phyloP scores from a whole-genome alignment of 2,113 vertebrate genomes.

The Calcarius ornatus region DNA sequence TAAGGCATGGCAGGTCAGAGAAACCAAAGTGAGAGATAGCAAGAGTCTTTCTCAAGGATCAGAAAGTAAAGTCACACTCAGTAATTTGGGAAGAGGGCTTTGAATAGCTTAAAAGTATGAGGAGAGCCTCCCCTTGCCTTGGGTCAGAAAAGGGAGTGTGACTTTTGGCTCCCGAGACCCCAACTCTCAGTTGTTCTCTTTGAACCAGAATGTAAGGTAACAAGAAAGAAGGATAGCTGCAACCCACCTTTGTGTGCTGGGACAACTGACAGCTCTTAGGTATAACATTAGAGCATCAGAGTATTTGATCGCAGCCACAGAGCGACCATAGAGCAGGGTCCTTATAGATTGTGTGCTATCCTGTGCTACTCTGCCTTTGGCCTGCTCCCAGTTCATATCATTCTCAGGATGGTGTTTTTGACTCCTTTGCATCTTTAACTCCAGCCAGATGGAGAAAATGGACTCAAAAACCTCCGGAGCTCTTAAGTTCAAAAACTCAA shows the following conservation, averaged over 20 bases:
- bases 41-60: constrained; percentile 3
- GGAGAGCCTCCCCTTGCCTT: neutral
- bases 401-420: neutral
- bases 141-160: neutral
- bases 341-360: rapidly evolving
- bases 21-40: neutral
- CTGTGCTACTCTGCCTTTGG: neutral
- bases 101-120: constrained; percentile 37
- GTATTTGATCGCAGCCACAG: neutral
- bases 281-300: constrained; percentile 17
- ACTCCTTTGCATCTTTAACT: neutral
- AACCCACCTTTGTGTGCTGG: constrained; percentile 22
- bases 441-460: neutral
- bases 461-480: neutral
- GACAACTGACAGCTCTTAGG: neutral
- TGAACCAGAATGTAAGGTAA: constrained; percentile 24
- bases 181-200: constrained; percentile 4
- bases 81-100: constrained; percentile 9
- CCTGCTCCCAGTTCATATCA: neutral
- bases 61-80: neutral
- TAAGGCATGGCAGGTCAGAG: neutral
- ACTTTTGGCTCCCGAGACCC: constrained; percentile 10
- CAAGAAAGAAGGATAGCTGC: constrained; percentile 23
- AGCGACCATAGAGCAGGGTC: neutral
- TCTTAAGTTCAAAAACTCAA: neutral